phyloP scores from a whole-genome alignment of 2,797 vertebrate species.

The Mallotus villosus region DNA sequence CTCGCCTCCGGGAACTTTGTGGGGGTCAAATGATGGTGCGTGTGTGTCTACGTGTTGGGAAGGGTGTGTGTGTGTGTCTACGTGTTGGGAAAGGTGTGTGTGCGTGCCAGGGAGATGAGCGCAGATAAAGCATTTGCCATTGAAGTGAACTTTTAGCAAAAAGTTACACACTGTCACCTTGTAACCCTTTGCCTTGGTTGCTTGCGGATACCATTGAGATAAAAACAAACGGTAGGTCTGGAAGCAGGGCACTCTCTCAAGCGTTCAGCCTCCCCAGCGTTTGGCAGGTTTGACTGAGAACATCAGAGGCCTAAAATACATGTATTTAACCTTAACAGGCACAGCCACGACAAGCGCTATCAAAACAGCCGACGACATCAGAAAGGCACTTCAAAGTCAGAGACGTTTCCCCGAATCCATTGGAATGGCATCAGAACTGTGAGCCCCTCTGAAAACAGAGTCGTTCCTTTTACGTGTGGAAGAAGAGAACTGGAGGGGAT shows the following conservation, averaged over 20 bases:
- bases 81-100: too few species aligned
- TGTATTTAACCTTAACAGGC: conserved; percentile 13
- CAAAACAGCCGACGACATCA: not conserved
- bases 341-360: conserved; percentile 7
- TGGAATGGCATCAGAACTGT: conserved; percentile 48
- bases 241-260: not conserved
- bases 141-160: conserved; percentile 4
- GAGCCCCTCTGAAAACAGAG: conserved; percentile 24
- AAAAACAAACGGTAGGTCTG: not conserved
- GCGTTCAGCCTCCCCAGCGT: not conserved
- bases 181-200: not conserved
- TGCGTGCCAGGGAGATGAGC: too few species aligned
- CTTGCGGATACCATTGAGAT: too few species aligned
- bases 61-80: too few species aligned
- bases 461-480: not conserved
- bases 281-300: not conserved
- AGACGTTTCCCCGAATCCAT: conserved; percentile 12
- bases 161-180: not conserved
- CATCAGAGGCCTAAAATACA: too few species aligned
- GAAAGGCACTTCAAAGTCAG: not conserved
- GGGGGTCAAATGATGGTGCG: conserved; percentile 14
- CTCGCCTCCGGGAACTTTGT: conserved; percentile 2
- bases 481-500: conserved; percentile 26
- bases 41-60: not conserved
- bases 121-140: not conserved